A percentile compares a stretch with the other conserved stretches of the same genome.
These are phyloP conservation scores for Stomatorhinus ivindoensis DNA, from an alignment of 2,113 vertebrate species.

Conservation along the genomic window DNA sequence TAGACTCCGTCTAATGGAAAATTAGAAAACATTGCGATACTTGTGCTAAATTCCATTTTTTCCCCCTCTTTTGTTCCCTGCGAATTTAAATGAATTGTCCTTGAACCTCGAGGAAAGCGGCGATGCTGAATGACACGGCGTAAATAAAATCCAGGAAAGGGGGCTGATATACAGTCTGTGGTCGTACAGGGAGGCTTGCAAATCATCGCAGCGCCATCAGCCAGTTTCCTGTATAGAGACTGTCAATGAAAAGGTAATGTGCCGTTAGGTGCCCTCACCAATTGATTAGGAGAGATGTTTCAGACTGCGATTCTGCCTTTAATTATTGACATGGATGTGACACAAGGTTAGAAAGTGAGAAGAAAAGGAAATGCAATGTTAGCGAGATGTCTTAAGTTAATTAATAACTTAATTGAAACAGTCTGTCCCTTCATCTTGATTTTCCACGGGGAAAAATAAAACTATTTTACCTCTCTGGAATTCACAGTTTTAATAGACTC, in stretches of 20 bases:
- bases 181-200: not conserved
- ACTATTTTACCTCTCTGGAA: not conserved
- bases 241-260: not conserved
- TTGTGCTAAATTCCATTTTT: constrained; percentile 11
- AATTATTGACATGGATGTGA: not conserved
- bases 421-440: not conserved
- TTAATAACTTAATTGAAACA: constrained; percentile 18
- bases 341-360: constrained; percentile 9
- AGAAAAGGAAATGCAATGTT: not conserved
- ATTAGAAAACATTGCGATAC: constrained; percentile 22
- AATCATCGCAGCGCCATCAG: not conserved
- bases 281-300: not conserved
- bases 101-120: not conserved
- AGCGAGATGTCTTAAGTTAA: not conserved
- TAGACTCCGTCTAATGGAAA: constrained; percentile 17
- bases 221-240: not conserved
- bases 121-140: not conserved
- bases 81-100: constrained; percentile 14
- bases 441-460: not conserved
- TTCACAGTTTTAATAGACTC: constrained; percentile 9
- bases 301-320: not conserved
- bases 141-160: not conserved
- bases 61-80: not conserved
- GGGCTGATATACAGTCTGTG: not conserved
- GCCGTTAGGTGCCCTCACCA: not conserved